These are phyloP conservation scores for Gymnothorax reevesii DNA, from an alignment of 2,797 vertebrate genomes.

Conservation along the genomic window DNA sequence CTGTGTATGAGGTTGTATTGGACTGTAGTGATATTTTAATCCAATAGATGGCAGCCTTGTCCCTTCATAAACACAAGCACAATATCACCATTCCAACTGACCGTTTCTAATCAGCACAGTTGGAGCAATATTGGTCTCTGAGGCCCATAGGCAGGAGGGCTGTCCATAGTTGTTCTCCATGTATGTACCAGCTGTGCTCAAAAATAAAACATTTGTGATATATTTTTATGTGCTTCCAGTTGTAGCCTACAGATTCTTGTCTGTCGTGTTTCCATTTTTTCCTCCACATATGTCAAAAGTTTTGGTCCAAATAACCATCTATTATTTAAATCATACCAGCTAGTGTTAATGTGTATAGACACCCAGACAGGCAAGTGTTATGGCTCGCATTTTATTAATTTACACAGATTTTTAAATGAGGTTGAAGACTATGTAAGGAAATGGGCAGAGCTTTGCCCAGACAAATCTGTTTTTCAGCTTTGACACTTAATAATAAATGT, in stretches of 20 bases:
- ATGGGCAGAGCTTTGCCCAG: neutral
- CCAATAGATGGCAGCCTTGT: conserved; percentile 16
- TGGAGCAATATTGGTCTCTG: too few relatives aligned
- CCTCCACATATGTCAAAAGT: too few relatives aligned
- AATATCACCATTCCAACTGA: neutral
- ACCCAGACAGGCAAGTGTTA: too few relatives aligned
- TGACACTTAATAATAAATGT: neutral
- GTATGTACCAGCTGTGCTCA: too few relatives aligned
- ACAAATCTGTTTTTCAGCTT: neutral
- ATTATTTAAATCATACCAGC: too few relatives aligned
- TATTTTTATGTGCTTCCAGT: neutral
- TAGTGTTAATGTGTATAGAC: too few relatives aligned
- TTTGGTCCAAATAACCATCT: too few relatives aligned
- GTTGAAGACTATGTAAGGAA: neutral
- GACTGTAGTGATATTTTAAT: neutral
- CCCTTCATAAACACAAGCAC: neutral
- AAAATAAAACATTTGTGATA: too few relatives aligned
- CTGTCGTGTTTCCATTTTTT: too few relatives aligned
- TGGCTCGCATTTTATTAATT: neutral
- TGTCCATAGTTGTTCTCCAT: neutral
- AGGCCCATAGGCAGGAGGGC: neutral
- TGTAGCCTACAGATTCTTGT: too few relatives aligned
- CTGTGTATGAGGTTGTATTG: too few relatives aligned
- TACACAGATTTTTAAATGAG: neutral
- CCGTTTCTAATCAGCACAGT: neutral